Base-by-base conservation (phyloP, 2,888 invertebrate genomes). In the Pammene aurita region DNA sequence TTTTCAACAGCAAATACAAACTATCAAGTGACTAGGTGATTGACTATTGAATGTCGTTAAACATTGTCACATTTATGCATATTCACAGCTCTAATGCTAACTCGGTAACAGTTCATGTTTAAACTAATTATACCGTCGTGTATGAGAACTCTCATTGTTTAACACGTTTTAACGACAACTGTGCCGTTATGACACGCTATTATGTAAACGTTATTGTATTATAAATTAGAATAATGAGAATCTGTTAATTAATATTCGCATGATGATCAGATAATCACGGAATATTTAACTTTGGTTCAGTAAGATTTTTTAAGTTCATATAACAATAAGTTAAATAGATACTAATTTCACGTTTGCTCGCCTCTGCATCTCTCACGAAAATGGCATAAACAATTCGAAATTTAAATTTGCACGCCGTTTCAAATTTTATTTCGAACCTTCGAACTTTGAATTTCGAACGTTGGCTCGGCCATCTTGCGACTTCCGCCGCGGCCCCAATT, bases 381-480 rank as follows among this genome's bases (percentile, higher is more conserved):
- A 62, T 65, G 60, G 16, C 54, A 14, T n/a, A 7, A 1, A 9
- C 14, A 48, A 34, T 42, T 44, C 63, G 1, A 63, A n/a, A 52
- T 52, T 13, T 16, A n/a, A 54, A 62, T 38, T 46, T 42, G 14
- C 38, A 38, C 5, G 16, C 41, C 10, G 2, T 7, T 35, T 54
- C 34, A 35, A 7, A 48, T 48, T 14, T 0, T 9, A 6, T 1
- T 67, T 60, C 60, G 38, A 64, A 60, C 7, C 46, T 67, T 60
- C 60, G 38, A 64, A 60, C 7, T 54, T 67, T 38, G 41, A 54
- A 71, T 75, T 75, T 68, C 16, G 75, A 75, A 69, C 75, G 72
- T 71, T 67, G 72, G 73, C 71, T 67, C 66, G 73, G 74, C 74
- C 76, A 75, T 77, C 78, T 77, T 75, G 73, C 72, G 57, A 62